Conservation (phyloP, 2,113 vertebrate species). For the Serilophus lunatus region DNA sequence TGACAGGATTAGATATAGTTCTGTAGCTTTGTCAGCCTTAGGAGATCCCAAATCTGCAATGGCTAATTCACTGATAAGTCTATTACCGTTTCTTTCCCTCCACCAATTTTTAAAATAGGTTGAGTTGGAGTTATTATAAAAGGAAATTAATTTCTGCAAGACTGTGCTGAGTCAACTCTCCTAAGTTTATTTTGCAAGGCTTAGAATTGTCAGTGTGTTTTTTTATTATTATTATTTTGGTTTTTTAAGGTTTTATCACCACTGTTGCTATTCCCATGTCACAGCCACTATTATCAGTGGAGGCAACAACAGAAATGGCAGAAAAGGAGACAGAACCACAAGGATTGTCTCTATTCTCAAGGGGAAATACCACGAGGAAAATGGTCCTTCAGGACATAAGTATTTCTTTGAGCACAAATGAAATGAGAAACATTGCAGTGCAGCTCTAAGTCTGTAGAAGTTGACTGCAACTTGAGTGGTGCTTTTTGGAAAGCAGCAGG, state of each 20-base stretch:
- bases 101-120: neutral
- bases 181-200: neutral
- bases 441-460: neutral
- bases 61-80: conserved; percentile 8
- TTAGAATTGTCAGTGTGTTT: neutral
- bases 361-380: neutral
- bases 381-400: neutral
- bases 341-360: neutral
- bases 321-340: neutral
- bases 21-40: neutral
- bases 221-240: too few species aligned
- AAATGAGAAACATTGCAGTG: neutral
- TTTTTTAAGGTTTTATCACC: neutral
- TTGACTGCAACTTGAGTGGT: neutral
- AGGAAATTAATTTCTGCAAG: neutral
- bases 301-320: neutral
- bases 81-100: neutral
- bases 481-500: neutral
- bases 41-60: neutral
- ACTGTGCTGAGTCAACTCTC: neutral
- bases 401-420: neutral
- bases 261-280: neutral
- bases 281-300: neutral
- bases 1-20: neutral
- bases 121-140: neutral